Evolutionary conservation across 1,140 invertebrate species (phyloP), one percentile per base, ranked within the genome.

Genomic region (Spodoptera frugiperda): DNA sequence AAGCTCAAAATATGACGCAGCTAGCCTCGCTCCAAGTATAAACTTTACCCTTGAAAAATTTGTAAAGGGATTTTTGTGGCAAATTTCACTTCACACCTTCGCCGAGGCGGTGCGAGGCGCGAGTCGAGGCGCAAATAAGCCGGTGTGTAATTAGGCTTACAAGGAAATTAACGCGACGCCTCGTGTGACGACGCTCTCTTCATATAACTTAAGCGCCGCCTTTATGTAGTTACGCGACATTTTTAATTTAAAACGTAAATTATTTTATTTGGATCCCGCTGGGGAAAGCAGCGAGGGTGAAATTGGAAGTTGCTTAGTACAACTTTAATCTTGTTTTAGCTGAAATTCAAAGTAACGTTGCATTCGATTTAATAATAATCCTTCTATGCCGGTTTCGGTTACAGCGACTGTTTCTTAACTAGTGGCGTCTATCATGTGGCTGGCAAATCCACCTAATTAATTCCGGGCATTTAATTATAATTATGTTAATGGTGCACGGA

Each of bases 131-230:
- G 78, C 71, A 80, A 85, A 85, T 83, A 84, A 86, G 82, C 82
- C 74, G 55, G 68, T 81, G 82, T 78, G 80, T 87, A 88, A 88
- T 88, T 88, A 88, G 84, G 82, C 82, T 81, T 82, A 83, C 80
- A 84, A 86, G 84, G 53, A 73, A 78, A 78, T 78, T 74, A 78
- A 74, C 59, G 71, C 53, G 33, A 55, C 53, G 71, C 54, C 17
- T 48, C 65, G 46, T 72, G 54, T 57, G 59, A 61, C 59, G 57
- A 15, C 57, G 59, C 59, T 72, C 54, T 44, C 51, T 57, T 57
- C 33, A 44, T 57, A 78, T 82, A 86, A 87, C 81, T 84, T 84
- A 79, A 76, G 79, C 80, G 74, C 78, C 17, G 48, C 72, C 74
- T 57, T 72, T 57, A 39, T 49, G 15, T 15, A 65, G 46, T 11